Evolutionary conservation across 2,797 vertebrate genomes (phyloP).

Genomic region (Tapera naevia): DNA sequence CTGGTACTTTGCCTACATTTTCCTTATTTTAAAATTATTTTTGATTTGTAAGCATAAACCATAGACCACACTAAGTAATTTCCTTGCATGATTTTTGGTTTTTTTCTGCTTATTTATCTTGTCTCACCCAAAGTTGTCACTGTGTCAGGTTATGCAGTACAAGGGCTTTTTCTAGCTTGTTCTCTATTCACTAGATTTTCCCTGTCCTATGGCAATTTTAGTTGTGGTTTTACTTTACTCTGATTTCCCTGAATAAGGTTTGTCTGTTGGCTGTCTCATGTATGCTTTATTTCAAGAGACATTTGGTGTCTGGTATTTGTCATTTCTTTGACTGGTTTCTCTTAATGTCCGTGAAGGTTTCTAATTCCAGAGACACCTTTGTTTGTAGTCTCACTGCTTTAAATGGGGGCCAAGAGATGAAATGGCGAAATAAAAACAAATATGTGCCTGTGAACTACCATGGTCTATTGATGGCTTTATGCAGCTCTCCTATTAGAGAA

Average conservation of each 20-base stretch:
- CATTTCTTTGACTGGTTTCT: not conserved
- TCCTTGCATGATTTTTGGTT: not conserved
- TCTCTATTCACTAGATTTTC: not conserved
- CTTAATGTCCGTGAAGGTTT: not conserved
- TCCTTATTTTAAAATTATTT: not conserved
- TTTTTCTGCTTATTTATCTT: not conserved
- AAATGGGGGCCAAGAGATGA: not conserved
- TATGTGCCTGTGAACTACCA: not conserved
- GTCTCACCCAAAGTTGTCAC: not conserved
- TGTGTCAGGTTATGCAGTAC: not conserved
- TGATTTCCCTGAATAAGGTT: constrained; percentile 28
- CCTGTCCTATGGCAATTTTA: constrained; percentile 7
- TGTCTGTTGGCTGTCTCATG: constrained; percentile 1
- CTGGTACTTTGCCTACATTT: not conserved
- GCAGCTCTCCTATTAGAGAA: constrained; percentile 5
- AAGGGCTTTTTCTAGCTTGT: not conserved
- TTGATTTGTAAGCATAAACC: not conserved
- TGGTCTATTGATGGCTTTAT: constrained; percentile 18
- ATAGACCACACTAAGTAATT: not conserved
- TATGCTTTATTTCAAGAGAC: constrained; percentile 42
- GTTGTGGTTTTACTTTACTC: constrained; percentile 1
- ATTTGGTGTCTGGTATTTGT: constrained; percentile 36
- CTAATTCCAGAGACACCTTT: not conserved
- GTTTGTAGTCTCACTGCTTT: constrained; percentile 16
- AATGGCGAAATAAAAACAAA: constrained; percentile 17